Base-by-base conservation (phyloP, 2,113 vertebrate species). In the Hassar affinis region DNA sequence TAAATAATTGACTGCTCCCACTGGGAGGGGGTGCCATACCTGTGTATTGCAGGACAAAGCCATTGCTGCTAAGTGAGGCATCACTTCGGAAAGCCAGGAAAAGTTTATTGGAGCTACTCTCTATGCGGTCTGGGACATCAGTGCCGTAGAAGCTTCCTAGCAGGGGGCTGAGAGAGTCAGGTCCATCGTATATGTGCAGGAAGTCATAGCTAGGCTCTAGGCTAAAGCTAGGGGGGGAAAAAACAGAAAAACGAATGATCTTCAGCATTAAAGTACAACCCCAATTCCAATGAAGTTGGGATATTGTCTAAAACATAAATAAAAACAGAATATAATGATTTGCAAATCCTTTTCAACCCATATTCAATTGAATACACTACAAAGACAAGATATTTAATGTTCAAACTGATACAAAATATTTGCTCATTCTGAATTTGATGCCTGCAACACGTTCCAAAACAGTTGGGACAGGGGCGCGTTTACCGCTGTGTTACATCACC, bases 161-260 rank as follows among this genome's bases (percentile, higher is more conserved):
- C 84, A 99, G 92, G 4, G 97, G 95, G 89, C 97, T 97, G 85
- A 98, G 95, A 0, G 98, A 98, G 93, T 97, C 95, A 0, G 95
- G 94, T 3, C 98, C 98, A 0, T 99, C 98, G 0, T 99, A 99
- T 91, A 99, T 96, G 42, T 99, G 98, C 38, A 99, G 93, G 87
- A 99, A 99, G 91, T 99, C 98, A 9, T 99, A 99, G 88, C 98
- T 98, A 30, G 98, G 96, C 90, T 99, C 98, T 90, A 99, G 89
- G 87, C 95, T 98, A 92, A 99, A 99, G 90, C 98, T 99, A 76
- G 88, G 14, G n/a, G n/a, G n/a, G n/a, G 10, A 88, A 88, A 79
- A 54, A 42, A n/a, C 17, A 87, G 17, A 14, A 69, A 57, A 66
- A 18, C 14, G 3, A 18, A 71, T 59, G 6, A 45, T 57, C 22